Evolutionary conservation across 2,888 invertebrate species (phyloP).

Genomic region (Pseudococcus longispinus): DNA sequence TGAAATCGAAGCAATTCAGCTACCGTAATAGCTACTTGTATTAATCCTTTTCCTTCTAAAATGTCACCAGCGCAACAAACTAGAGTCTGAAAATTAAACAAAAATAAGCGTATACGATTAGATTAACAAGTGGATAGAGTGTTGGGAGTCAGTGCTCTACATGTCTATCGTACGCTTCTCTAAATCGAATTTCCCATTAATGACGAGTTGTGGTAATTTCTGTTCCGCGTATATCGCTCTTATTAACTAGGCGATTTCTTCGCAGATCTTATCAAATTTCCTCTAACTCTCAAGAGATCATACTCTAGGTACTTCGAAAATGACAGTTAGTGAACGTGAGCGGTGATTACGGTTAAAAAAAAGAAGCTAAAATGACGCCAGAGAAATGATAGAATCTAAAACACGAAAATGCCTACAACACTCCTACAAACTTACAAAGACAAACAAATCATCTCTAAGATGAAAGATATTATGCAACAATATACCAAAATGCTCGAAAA

Average conservation of each 20-base stretch:
- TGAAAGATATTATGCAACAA: neutral
- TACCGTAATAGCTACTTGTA: conserved; percentile 88
- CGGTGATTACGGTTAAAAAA: conserved; percentile 20
- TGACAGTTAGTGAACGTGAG: conserved; percentile 26
- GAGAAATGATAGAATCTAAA: neutral
- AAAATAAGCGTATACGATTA: conserved; percentile 42
- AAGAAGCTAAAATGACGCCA: neutral
- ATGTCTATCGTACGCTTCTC: neutral
- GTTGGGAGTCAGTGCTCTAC: conserved; percentile 41
- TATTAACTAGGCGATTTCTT: too few relatives aligned
- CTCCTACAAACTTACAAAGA: neutral
- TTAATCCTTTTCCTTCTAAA: conserved; percentile 86
- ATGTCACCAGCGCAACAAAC: conserved; percentile 91
- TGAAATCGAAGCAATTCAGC: conserved; percentile 80
- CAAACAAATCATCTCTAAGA: neutral
- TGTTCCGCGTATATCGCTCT: too few relatives aligned
- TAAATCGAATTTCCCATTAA: neutral
- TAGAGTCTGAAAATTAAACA: conserved; percentile 74
- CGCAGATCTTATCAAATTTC: neutral
- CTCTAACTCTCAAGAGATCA: neutral
- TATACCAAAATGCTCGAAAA: neutral
- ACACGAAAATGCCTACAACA: neutral
- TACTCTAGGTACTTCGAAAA: neutral
- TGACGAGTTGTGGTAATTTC: neutral
- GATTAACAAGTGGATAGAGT: conserved; percentile 33